Percentiles rank a stretch among this genome's conserved stretches.
Conservation (phyloP, 2,888 invertebrate species). For the Diadegma fenestrale region DNA sequence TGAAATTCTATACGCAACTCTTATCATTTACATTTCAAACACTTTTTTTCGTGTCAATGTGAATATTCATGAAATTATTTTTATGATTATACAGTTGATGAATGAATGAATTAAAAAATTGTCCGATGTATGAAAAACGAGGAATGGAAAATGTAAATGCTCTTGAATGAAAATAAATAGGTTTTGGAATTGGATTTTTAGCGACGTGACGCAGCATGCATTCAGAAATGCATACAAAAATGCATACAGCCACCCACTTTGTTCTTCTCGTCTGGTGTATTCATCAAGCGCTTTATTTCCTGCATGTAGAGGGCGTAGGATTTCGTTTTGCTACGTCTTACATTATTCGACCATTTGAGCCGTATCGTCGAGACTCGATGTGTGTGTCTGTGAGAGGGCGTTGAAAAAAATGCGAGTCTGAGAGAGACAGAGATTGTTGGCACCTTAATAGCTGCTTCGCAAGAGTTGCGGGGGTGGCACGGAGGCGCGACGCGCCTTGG, state of each 20-base stretch:
- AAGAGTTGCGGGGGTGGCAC: slow-evolving; percentile 58
- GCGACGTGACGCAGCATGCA: not conserved
- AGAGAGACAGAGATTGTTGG: slow-evolving; percentile 46
- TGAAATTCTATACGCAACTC: not conserved
- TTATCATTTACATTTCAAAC: not conserved
- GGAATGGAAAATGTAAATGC: not conserved
- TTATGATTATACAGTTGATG: too few species aligned
- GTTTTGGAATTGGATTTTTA: not conserved
- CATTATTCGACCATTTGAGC: slow-evolving; percentile 26
- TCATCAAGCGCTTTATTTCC: slow-evolving; percentile 35
- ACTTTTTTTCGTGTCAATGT: not conserved
- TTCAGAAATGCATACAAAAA: not conserved
- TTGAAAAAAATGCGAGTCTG: slow-evolving; percentile 20
- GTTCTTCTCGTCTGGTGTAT: slow-evolving; percentile 14
- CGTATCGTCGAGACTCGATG: not conserved
- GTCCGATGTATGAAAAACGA: not conserved
- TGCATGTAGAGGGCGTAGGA: slow-evolving; percentile 33
- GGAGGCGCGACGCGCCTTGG: slow-evolving; percentile 44
- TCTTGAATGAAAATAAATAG: not conserved
- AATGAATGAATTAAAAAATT: too few species aligned
- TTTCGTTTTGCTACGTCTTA: slow-evolving; percentile 16
- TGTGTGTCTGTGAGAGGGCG: slow-evolving; percentile 13
- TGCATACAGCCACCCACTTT: not conserved
- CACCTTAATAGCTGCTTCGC: slow-evolving; percentile 39
- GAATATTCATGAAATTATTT: not conserved